Base-by-base conservation (phyloP, 2,797 vertebrate species). In the Octomys mimax region DNA sequence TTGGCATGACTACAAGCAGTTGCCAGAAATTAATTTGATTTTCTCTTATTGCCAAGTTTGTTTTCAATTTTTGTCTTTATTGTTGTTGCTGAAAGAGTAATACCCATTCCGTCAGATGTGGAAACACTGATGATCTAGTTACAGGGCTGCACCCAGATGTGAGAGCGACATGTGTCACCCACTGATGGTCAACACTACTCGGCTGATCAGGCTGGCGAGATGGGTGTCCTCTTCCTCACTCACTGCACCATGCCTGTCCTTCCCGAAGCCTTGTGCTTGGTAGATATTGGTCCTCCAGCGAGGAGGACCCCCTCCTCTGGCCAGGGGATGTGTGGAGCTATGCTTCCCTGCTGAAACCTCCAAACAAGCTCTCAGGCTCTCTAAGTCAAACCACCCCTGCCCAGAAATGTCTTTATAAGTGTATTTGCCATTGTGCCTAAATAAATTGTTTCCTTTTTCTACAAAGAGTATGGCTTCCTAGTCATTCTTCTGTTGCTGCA, bases 401-500 rank as follows among this genome's bases (percentile, higher is more conserved):
- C 24, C 5, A 70, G 31, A 91, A 96, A 80, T 54, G 80, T 16
- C 82, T 88, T 54, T 33, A 64, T 21, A 6, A 49, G n/a, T 71
- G 8, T 28, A 10, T 87, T 95, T 77, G 3, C 77, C 87, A 54
- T 16, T 86, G 22, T 31, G 54, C 6, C 52, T 91, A 22, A 57
- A 84, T 42, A 77, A 71, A 52, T 87, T 79, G 7, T 52, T 88
- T n/a, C n/a, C 16, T 79, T 92, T 11, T 28, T 75, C 66, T 89
- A 68, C 24, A 84, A 46, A 52, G 73, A 46, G 24, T 31, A 77
- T 26, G 88, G 13, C 28, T 66, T 75, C 39, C 62, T 62, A 89
- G n/a, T 73, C 85, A 91, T 79, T 95, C 89, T 24, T 94, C 26
- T 87, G 26, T 78, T 89, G 9, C 61, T 94, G 87, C 68, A 73